A percentile compares a stretch with the other conserved stretches of the same genome.
Conservation (phyloP, 2,888 invertebrate genomes). For the Hermaeophaga mercurialis region DNA sequence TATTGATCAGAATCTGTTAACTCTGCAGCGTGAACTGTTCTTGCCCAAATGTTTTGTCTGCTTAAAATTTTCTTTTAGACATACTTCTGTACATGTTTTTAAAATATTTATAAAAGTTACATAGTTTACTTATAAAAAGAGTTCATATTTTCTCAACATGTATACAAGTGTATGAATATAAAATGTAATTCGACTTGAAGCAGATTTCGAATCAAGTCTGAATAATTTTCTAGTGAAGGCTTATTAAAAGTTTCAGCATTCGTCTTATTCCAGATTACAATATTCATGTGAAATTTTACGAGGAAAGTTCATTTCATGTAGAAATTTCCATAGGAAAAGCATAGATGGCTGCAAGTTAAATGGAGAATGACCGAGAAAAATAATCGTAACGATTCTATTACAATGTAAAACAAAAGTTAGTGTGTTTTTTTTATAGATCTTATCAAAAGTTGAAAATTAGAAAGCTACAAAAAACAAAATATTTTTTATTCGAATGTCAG, state of each 20-base stretch:
- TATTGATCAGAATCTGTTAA: no score
- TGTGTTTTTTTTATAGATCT: no score
- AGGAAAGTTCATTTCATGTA: constrained; percentile 23
- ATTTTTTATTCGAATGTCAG: no score
- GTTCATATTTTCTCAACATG: no score
- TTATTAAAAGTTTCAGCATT: constrained; percentile 33
- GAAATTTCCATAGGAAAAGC: not conserved
- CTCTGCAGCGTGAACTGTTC: no score
- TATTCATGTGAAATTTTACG: constrained; percentile 28
- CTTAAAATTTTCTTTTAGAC: no score
- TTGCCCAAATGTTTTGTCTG: no score
- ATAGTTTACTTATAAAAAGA: no score
- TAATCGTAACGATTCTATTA: not conserved
- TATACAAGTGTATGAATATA: constrained; percentile 23
- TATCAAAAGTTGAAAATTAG: no score
- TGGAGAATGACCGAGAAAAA: constrained; percentile 1
- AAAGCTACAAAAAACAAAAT: no score
- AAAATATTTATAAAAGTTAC: no score
- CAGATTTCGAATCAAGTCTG: constrained; percentile 23
- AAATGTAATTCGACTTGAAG: constrained; percentile 20
- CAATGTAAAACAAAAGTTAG: not conserved
- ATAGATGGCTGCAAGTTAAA: not conserved
- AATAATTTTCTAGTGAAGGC: constrained; percentile 32
- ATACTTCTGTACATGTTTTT: no score
- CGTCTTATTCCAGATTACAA: constrained; percentile 26